These are phyloP conservation scores for Berghia stephanieae DNA, from an alignment of 1,140 invertebrate genomes.

Conservation along the genomic window DNA sequence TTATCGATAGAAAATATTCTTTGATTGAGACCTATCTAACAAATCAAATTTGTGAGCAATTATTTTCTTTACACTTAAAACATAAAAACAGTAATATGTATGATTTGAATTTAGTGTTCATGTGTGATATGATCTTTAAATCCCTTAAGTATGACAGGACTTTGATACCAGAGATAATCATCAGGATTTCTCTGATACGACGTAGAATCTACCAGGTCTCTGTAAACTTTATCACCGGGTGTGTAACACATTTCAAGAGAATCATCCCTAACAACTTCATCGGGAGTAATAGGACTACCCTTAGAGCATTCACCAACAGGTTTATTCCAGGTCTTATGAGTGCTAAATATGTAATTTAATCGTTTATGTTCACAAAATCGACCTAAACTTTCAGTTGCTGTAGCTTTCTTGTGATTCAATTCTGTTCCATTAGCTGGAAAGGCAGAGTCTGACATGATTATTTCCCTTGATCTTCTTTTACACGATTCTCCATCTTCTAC, in stretches of 20 bases:
- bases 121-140: no score
- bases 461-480: background rate
- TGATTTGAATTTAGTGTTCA: no score
- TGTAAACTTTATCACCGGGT: background rate
- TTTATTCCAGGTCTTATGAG: background rate
- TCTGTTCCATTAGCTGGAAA: background rate
- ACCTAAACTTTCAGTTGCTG: background rate
- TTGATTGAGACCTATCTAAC: no score
- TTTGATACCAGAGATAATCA: constrained; percentile 28
- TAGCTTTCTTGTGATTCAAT: background rate
- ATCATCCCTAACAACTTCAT: background rate
- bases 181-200: no score
- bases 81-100: no score
- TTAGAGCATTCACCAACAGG: background rate
- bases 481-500: background rate
- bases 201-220: no score
- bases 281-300: background rate
- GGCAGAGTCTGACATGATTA: background rate
- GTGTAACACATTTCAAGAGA: no score
- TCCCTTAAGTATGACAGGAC: constrained; percentile 16
- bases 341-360: background rate
- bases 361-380: background rate
- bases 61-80: no score
- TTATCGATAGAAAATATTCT: no score
- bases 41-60: no score